phyloP scores from a whole-genome alignment of 1,140 invertebrate species.

The Drosophila nasuta region DNA sequence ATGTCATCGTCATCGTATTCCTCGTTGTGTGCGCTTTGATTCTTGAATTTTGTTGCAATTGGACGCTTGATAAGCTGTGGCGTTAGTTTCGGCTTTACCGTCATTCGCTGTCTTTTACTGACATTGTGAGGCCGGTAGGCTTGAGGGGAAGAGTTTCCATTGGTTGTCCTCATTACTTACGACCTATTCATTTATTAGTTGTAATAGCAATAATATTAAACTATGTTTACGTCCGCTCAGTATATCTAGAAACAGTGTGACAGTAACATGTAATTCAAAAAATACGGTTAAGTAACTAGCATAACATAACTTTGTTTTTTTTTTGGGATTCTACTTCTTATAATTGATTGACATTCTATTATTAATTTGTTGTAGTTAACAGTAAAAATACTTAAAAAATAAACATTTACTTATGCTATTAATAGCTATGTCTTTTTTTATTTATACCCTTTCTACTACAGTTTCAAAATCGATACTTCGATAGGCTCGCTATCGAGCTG shows the following conservation, averaged over 20 bases:
- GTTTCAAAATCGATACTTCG: too few relatives aligned
- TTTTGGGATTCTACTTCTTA: too few relatives aligned
- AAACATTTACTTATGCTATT: too few relatives aligned
- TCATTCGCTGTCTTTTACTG: constrained; percentile 6
- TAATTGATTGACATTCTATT: too few relatives aligned
- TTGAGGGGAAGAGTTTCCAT: not conserved
- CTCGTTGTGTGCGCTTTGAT: not conserved
- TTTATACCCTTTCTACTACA: too few relatives aligned
- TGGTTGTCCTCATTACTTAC: constrained; percentile 15
- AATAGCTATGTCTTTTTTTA: too few relatives aligned
- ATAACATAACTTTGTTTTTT: too few relatives aligned
- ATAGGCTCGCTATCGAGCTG: too few relatives aligned
- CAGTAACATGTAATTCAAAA: not conserved
- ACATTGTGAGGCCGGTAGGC: not conserved
- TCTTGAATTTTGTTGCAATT: constrained; percentile 3
- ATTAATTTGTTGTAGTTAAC: too few relatives aligned
- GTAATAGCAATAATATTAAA: not conserved
- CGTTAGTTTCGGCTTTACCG: not conserved
- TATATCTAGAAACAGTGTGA: not conserved
- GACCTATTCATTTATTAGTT: not conserved
- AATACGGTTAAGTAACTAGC: not conserved
- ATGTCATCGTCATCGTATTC: not conserved
- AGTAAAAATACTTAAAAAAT: too few relatives aligned
- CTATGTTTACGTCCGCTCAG: not conserved
- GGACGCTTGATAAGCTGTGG: not conserved